These are phyloP conservation scores for Idaea straminata DNA, from an alignment of 2,888 invertebrate genomes.

Conservation along the genomic window DNA sequence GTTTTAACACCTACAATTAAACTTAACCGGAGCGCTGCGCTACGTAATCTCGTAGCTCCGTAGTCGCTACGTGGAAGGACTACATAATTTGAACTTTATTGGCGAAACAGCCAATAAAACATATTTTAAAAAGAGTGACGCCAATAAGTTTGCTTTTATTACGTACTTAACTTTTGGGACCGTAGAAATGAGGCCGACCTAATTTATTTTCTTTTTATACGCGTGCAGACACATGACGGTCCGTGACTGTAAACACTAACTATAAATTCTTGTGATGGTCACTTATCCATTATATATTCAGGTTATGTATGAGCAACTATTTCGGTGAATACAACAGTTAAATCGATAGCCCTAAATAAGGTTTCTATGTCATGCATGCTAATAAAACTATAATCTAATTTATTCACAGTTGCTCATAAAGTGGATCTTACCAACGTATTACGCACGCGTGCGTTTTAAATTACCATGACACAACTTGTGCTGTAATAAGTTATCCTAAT, in stretches of 20 bases:
- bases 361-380: no score
- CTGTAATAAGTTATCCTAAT: no score
- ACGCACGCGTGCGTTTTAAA: no score
- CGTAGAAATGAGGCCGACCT: neutral
- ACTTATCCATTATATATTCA: neutral
- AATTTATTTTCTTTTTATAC: constrained; percentile 2
- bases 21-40: neutral
- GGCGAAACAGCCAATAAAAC: constrained; percentile 17
- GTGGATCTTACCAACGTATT: no score
- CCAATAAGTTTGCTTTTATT: constrained; percentile 15
- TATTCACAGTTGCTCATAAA: no score
- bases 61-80: constrained; percentile 13
- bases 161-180: constrained; percentile 4
- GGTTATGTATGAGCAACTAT: neutral
- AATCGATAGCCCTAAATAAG: no score
- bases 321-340: no score
- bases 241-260: neutral
- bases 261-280: neutral
- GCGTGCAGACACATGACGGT: neutral
- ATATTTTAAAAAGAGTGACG: constrained; percentile 19
- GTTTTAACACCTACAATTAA: neutral
- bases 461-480: no score
- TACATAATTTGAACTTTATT: constrained; percentile 20
- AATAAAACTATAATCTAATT: no score
- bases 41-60: constrained; percentile 7